Percentiles rank a stretch among this genome's conserved stretches.
These are phyloP conservation scores for human DNA, from an alignment of 2,113 vertebrate genomes.

Conservation along the genomic window GRCh38 chr15:94569501-94570000, in stretches of 20 bases:
- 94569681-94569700: not conserved
- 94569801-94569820: not conserved
- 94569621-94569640: not conserved
- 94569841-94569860: not conserved
- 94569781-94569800: accelerated
- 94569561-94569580: not conserved
- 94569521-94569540: not conserved
- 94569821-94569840: accelerated
- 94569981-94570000: not conserved
- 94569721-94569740: no score
- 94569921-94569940: accelerated
- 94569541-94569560: not conserved
- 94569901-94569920: not conserved
- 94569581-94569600: not conserved
- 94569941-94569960: not conserved
- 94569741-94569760: accelerated
- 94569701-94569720: no score
- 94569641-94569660: not conserved
- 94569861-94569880: accelerated
- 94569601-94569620: not conserved
- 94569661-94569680: not conserved
- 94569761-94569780: accelerated
- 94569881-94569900: not conserved
- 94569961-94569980: not conserved
- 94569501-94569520: not conserved